Evolutionary conservation across 1,140 invertebrate genomes (phyloP).

Genomic region (Drosophila novamexicana): DNA sequence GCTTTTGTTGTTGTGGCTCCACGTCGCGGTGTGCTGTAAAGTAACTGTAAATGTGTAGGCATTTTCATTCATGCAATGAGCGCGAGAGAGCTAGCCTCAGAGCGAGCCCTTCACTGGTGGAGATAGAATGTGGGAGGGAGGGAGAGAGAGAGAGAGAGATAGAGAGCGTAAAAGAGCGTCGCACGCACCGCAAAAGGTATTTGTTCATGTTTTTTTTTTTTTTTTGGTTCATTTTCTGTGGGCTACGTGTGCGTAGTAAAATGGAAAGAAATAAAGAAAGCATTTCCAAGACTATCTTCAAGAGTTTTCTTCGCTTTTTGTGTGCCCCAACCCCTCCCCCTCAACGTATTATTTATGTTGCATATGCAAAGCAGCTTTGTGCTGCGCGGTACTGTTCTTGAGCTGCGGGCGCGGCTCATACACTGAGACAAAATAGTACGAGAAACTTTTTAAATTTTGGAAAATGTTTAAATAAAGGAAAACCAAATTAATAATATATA

Average conservation of each 20-base stretch:
- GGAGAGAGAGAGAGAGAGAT: conserved; percentile 19
- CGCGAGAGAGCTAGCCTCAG: conserved; percentile 12
- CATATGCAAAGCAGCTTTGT: conserved; percentile 72
- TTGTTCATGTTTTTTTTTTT: conserved; percentile 21
- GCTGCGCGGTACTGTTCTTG: conserved; percentile 26
- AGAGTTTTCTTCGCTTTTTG: conserved; percentile 25
- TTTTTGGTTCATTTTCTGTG: conserved; percentile 22
- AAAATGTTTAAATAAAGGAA: neutral
- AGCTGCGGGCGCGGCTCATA: conserved; percentile 40
- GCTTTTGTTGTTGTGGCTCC: conserved; percentile 17
- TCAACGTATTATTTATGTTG: conserved; percentile 43
- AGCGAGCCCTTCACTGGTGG: neutral
- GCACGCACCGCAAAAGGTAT: conserved; percentile 66
- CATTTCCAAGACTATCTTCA: conserved; percentile 59
- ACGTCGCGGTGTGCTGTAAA: conserved; percentile 46
- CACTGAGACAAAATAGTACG: conserved; percentile 20
- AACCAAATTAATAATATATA: neutral
- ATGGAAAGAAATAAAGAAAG: conserved; percentile 53
- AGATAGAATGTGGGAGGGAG: conserved; percentile 13
- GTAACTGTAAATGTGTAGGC: conserved; percentile 81
- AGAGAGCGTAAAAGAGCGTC: conserved; percentile 34
- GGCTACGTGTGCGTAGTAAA: conserved; percentile 61
- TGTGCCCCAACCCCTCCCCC: conserved; percentile 14
- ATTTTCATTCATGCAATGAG: conserved; percentile 70
- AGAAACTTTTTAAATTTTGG: neutral